These are phyloP conservation scores for Gallinago stenura DNA, from an alignment of 2,797 vertebrate species.

Conservation along the genomic window DNA sequence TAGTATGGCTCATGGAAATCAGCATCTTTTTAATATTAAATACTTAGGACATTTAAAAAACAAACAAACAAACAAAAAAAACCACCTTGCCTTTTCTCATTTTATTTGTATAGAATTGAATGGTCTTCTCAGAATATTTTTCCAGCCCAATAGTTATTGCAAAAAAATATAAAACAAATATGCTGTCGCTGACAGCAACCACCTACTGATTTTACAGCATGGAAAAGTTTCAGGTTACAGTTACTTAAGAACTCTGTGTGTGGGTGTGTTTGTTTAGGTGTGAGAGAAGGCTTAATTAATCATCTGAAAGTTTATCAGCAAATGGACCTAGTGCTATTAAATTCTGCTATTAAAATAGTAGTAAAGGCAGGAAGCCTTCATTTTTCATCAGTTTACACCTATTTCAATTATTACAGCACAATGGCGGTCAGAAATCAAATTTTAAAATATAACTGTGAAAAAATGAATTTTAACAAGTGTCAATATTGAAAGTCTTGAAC, in stretches of 20 bases:
- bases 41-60: too few relatives aligned
- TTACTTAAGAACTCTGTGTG: background rate
- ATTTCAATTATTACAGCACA: background rate
- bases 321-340: background rate
- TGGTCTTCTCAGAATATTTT: background rate
- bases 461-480: background rate
- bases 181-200: background rate
- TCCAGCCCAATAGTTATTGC: background rate
- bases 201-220: conserved; percentile 1
- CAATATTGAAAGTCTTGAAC: background rate
- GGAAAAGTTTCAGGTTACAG: background rate
- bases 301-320: background rate
- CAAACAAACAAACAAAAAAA: background rate
- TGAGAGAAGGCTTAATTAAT: background rate
- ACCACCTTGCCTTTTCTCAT: background rate
- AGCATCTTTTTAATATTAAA: background rate
- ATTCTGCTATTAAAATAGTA: background rate
- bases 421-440: background rate
- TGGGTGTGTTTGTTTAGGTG: background rate
- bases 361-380: background rate
- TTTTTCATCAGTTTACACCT: background rate
- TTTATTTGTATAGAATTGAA: background rate
- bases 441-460: background rate
- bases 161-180: background rate
- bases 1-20: background rate